These are phyloP conservation scores for Delphinus delphis DNA, from an alignment of 2,113 vertebrate genomes.

Conservation along the genomic window DNA sequence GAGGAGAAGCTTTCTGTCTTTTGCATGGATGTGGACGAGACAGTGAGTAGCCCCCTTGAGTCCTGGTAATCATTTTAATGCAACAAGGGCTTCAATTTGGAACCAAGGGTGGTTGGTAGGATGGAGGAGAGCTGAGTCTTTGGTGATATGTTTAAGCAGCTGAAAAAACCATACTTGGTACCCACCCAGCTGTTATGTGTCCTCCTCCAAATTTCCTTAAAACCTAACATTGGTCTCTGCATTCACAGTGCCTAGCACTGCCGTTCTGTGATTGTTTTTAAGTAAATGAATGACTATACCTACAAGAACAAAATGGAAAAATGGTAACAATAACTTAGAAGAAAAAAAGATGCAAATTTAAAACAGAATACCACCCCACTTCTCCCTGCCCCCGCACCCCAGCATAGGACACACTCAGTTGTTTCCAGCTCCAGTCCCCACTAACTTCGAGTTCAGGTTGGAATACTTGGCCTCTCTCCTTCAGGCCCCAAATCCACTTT, in stretches of 20 bases:
- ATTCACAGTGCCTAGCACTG: background rate
- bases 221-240: background rate
- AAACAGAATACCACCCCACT: background rate
- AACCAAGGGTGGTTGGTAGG: background rate
- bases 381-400: rapidly evolving
- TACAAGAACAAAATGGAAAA: background rate
- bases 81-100: background rate
- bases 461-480: background rate
- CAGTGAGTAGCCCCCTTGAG: background rate
- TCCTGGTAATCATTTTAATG: background rate
- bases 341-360: background rate
- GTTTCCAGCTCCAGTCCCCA: background rate
- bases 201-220: background rate
- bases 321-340: background rate
- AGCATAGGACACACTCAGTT: background rate
- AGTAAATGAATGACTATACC: background rate
- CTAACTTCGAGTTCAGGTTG: background rate
- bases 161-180: background rate
- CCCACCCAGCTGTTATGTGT: background rate
- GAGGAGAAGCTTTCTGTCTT: background rate
- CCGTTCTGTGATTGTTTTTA: background rate
- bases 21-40: background rate
- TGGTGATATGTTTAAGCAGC: background rate
- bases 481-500: background rate
- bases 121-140: background rate